These are phyloP conservation scores for Ypsolopha sequella DNA, from an alignment of 2,888 invertebrate species.

Conservation along the genomic window DNA sequence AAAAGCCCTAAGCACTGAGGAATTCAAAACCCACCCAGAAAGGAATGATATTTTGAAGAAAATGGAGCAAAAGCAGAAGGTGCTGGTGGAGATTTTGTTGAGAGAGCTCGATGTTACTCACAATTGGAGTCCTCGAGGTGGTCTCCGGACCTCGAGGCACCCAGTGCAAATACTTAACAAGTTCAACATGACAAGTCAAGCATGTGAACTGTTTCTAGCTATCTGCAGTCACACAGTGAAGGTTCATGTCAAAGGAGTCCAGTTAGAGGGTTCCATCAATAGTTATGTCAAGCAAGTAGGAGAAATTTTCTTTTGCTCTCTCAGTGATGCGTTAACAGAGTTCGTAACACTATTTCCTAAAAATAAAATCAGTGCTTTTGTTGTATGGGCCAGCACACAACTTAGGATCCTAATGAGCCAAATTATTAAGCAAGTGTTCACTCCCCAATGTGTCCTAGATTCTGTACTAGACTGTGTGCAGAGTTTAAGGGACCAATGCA, in stretches of 20 bases:
- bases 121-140: slow-evolving; percentile 92
- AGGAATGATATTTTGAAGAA: slow-evolving; percentile 54
- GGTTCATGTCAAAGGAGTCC: slow-evolving; percentile 84
- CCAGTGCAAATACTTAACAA: slow-evolving; percentile 88
- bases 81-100: slow-evolving; percentile 87
- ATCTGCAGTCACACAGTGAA: slow-evolving; percentile 86
- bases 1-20: slow-evolving; percentile 44
- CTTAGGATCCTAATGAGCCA: slow-evolving; percentile 83
- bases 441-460: slow-evolving; percentile 87
- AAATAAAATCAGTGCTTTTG: slow-evolving; percentile 74
- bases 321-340: slow-evolving; percentile 76
- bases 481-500: slow-evolving; percentile 81
- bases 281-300: slow-evolving; percentile 85
- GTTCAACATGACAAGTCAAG: slow-evolving; percentile 76
- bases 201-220: slow-evolving; percentile 85
- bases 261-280: slow-evolving; percentile 83
- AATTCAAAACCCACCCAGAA: slow-evolving; percentile 49
- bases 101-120: slow-evolving; percentile 91
- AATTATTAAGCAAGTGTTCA: slow-evolving; percentile 89
- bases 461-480: slow-evolving; percentile 89
- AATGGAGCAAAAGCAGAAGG: slow-evolving; percentile 79
- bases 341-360: slow-evolving; percentile 82
- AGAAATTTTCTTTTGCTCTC: slow-evolving; percentile 86
- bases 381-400: slow-evolving; percentile 93
- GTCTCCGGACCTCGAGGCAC: slow-evolving; percentile 85